A percentile compares a stretch with the other conserved stretches of the same genome.
phyloP scores from a whole-genome alignment of 2,113 vertebrate genomes.

The Cranoglanis bouderius region DNA sequence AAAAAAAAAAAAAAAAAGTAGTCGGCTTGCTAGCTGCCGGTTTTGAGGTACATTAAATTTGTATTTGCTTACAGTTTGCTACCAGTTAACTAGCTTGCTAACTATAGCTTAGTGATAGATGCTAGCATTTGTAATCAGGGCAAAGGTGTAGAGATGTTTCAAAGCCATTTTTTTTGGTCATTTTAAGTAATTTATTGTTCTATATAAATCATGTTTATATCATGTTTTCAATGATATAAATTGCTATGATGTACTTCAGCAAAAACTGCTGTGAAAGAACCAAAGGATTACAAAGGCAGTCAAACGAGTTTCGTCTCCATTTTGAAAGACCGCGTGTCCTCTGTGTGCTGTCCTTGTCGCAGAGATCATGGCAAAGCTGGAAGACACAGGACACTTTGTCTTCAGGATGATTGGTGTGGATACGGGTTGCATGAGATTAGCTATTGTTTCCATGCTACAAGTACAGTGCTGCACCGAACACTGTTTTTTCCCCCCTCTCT shows the following conservation, averaged over 20 bases:
- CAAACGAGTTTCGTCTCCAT: slow-evolving; percentile 32
- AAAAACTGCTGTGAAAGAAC: neutral
- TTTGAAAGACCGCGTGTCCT: slow-evolving; percentile 36
- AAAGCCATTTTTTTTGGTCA: neutral
- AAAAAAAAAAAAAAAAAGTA: neutral
- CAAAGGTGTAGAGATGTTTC: neutral
- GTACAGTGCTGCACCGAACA: slow-evolving; percentile 27
- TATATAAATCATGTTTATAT: no score
- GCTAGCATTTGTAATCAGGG: neutral
- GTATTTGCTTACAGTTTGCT: neutral
- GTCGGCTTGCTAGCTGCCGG: neutral
- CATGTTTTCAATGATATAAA: neutral
- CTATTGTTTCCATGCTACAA: slow-evolving; percentile 65
- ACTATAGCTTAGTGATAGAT: neutral
- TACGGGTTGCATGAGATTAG: slow-evolving; percentile 62
- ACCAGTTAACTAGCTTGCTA: neutral
- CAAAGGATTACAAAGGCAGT: neutral
- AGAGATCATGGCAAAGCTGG: slow-evolving; percentile 47
- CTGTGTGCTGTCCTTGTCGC: slow-evolving; percentile 65
- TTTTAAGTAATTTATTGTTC: neutral
- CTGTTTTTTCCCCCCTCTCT: neutral
- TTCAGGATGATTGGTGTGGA: slow-evolving; percentile 60
- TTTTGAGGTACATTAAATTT: neutral
- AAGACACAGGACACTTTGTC: slow-evolving; percentile 70
- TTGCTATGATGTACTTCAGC: neutral